Evolutionary conservation across 2,888 invertebrate genomes (phyloP).

Genomic region (Myopa tessellatipennis): DNA sequence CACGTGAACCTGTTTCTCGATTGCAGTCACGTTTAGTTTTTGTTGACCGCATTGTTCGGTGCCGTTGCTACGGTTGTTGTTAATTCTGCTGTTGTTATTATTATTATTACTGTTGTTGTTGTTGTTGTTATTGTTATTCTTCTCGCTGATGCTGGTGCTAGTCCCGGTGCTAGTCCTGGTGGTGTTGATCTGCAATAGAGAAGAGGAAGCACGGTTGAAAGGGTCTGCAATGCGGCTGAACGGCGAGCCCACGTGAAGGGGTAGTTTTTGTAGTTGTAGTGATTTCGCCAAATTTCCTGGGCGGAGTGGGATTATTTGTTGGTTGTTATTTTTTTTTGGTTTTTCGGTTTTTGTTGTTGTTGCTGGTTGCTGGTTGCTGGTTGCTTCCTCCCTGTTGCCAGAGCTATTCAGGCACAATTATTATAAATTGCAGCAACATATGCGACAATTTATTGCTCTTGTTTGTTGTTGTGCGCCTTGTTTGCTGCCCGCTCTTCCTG

Average conservation of each 20-base stretch:
- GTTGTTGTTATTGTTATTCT: too few species aligned
- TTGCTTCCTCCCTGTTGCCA: slow-evolving; percentile 22
- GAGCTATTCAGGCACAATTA: slow-evolving; percentile 48
- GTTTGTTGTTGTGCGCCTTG: slow-evolving; percentile 22
- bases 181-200: not conserved
- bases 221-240: slow-evolving; percentile 36
- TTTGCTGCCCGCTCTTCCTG: slow-evolving; percentile 10
- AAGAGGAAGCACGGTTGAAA: slow-evolving; percentile 29
- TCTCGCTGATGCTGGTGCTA: not conserved
- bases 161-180: slow-evolving; percentile 4
- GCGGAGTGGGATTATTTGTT: slow-evolving; percentile 42
- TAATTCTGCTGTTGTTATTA: too few species aligned
- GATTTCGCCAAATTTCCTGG: slow-evolving; percentile 43
- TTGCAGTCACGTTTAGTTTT: slow-evolving; percentile 45
- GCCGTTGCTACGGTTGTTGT: not conserved
- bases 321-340: too few species aligned
- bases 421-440: slow-evolving; percentile 56
- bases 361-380: slow-evolving; percentile 4
- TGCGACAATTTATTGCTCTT: slow-evolving; percentile 51
- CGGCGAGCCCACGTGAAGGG: slow-evolving; percentile 15
- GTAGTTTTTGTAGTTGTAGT: slow-evolving; percentile 34
- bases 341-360: slow-evolving; percentile 34
- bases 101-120: too few species aligned
- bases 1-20: slow-evolving; percentile 10
- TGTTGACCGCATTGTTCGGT: slow-evolving; percentile 49